phyloP scores from a whole-genome alignment of 2,113 vertebrate genomes.

The Neomonachus schauinslandi region DNA sequence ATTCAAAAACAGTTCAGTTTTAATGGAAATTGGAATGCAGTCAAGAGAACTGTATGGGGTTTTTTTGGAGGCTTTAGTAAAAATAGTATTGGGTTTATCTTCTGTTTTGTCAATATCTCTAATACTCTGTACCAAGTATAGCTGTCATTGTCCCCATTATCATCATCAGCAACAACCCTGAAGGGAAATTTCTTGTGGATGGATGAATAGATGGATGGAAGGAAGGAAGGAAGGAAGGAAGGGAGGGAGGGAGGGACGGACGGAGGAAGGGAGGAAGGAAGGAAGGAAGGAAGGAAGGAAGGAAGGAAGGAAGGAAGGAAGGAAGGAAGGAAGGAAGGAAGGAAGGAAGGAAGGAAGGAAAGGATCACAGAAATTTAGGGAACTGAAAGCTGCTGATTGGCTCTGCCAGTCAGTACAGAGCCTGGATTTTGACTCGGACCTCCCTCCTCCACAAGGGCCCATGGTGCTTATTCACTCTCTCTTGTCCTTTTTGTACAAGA shows the following conservation, averaged over 20 bases:
- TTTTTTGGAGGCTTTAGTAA: background rate
- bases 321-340: no score
- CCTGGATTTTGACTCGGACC: background rate
- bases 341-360: no score
- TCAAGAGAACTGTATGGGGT: background rate
- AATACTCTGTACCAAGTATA: background rate
- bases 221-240: no score
- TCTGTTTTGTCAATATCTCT: background rate
- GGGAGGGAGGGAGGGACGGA: accelerated
- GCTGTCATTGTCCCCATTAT: background rate
- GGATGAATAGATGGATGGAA: background rate
- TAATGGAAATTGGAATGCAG: conserved; percentile 66
- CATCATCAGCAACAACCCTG: background rate
- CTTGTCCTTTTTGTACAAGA: no score
- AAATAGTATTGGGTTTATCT: background rate
- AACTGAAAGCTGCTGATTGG: background rate
- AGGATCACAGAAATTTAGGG: background rate
- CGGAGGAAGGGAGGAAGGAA: no score
- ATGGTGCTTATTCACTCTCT: background rate
- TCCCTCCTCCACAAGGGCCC: background rate
- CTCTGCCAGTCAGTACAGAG: background rate
- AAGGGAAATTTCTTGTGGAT: background rate
- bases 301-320: no score
- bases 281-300: no score
- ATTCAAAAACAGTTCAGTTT: conserved; percentile 63